Conservation (phyloP, 1,140 invertebrate genomes). For the Magallana angulata region DNA sequence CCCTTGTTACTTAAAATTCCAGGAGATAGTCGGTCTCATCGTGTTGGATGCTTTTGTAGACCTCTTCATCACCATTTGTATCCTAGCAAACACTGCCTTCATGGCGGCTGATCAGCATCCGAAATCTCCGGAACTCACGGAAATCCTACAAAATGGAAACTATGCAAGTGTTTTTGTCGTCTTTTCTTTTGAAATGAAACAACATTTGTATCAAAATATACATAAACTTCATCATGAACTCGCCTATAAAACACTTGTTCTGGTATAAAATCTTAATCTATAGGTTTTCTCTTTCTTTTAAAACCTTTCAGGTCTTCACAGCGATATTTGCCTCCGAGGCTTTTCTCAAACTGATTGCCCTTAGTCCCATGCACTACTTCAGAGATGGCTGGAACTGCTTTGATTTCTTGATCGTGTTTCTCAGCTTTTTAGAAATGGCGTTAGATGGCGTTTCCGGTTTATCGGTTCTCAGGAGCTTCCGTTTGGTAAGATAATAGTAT, state of each 20-base stretch:
- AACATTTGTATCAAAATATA: too few relatives aligned
- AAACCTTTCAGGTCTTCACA: slow-evolving; percentile 92
- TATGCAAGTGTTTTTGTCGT: slow-evolving; percentile 86
- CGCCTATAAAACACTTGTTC: too few relatives aligned
- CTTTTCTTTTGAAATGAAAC: too few relatives aligned
- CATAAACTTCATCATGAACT: too few relatives aligned
- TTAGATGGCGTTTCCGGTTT: slow-evolving; percentile 96
- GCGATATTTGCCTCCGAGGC: slow-evolving; percentile 98
- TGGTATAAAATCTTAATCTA: too few relatives aligned
- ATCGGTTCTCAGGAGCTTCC: slow-evolving; percentile 97
- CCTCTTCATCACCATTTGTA: slow-evolving; percentile 98
- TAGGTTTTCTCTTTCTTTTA: background rate
- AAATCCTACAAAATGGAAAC: slow-evolving; percentile 93
- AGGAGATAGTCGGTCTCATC: slow-evolving; percentile 92
- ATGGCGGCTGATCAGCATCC: slow-evolving; percentile 98
- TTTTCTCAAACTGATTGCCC: slow-evolving; percentile 95
- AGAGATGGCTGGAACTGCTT: slow-evolving; percentile 99
- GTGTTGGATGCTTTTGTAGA: slow-evolving; percentile 99
- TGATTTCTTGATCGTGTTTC: slow-evolving; percentile 97
- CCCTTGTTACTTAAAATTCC: slow-evolving; percentile 92
- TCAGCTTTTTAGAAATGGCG: slow-evolving; percentile 95
- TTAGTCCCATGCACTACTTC: slow-evolving; percentile 98
- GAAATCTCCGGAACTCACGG: slow-evolving; percentile 85
- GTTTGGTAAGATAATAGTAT: slow-evolving; percentile 88
- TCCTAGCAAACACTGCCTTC: slow-evolving; percentile 98